Percentiles rank a stretch among this genome's conserved stretches.
These are phyloP conservation scores for Sinocyclocheilus rhinocerous DNA, from an alignment of 2,113 vertebrate species.

Conservation along the genomic window DNA sequence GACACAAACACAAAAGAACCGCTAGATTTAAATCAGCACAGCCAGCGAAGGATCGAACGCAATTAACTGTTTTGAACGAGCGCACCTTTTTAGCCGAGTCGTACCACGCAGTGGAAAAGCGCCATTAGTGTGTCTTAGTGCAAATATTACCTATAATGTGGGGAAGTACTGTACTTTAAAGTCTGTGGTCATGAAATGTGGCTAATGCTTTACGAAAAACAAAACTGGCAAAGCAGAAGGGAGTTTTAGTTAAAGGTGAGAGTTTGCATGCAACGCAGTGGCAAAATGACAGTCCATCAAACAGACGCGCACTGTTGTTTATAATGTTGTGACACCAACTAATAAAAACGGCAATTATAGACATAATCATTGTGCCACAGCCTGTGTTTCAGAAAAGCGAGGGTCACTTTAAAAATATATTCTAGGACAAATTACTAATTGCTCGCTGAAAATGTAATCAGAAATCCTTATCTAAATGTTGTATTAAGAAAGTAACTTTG, in stretches of 20 bases:
- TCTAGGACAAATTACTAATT: not conserved
- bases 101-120: too few relatives aligned
- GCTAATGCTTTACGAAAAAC: not conserved
- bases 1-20: too few relatives aligned
- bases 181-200: not conserved
- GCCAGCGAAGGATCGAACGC: too few relatives aligned
- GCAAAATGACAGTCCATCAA: slow-evolving; percentile 17
- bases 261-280: slow-evolving; percentile 17
- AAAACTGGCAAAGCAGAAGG: not conserved
- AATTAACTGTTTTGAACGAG: too few relatives aligned
- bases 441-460: not conserved
- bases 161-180: not conserved
- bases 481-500: not conserved
- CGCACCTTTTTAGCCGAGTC: too few relatives aligned
- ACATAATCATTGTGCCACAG: not conserved
- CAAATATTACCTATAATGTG: not conserved
- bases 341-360: slow-evolving; percentile 5
- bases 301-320: slow-evolving; percentile 18
- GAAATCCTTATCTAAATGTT: not conserved
- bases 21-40: too few relatives aligned
- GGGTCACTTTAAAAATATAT: not conserved
- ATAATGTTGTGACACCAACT: slow-evolving; percentile 1
- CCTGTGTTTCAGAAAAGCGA: not conserved
- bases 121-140: not conserved
- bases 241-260: slow-evolving; percentile 23